Percentiles rank a stretch among this genome's conserved stretches.
Conservation (phyloP, 2,113 vertebrate species). For the Lates calcarifer region DNA sequence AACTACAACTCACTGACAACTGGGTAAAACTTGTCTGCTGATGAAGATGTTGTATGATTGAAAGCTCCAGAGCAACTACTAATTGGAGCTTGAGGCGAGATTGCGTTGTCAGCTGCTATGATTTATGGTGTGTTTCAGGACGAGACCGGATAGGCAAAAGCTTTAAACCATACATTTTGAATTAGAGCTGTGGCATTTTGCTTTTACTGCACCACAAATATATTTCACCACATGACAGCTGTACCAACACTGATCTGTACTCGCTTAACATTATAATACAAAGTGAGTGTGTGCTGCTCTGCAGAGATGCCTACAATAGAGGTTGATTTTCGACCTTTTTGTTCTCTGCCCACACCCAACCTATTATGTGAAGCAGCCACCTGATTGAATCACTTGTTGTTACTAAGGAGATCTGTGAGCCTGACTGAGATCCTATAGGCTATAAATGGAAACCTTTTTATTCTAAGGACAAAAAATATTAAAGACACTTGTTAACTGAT, state of each 20-base stretch:
- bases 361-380: slow-evolving; percentile 37
- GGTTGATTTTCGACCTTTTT: not conserved
- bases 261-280: no score
- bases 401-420: slow-evolving; percentile 56
- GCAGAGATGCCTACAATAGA: not conserved
- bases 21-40: not conserved
- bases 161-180: not conserved
- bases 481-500: not conserved
- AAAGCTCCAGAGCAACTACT: not conserved
- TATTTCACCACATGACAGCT: not conserved
- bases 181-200: not conserved
- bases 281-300: not conserved
- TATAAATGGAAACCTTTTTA: slow-evolving; percentile 9
- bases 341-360: slow-evolving; percentile 1
- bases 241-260: no score
- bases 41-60: not conserved
- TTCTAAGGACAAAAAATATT: not conserved
- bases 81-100: not conserved
- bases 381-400: slow-evolving; percentile 56
- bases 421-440: slow-evolving; percentile 2
- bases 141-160: not conserved
- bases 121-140: not conserved
- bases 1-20: no score
- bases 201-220: not conserved
- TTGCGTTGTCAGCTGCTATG: not conserved